Evolutionary conservation across 2,797 vertebrate genomes (phyloP).

Genomic region (Labroides dimidiatus): DNA sequence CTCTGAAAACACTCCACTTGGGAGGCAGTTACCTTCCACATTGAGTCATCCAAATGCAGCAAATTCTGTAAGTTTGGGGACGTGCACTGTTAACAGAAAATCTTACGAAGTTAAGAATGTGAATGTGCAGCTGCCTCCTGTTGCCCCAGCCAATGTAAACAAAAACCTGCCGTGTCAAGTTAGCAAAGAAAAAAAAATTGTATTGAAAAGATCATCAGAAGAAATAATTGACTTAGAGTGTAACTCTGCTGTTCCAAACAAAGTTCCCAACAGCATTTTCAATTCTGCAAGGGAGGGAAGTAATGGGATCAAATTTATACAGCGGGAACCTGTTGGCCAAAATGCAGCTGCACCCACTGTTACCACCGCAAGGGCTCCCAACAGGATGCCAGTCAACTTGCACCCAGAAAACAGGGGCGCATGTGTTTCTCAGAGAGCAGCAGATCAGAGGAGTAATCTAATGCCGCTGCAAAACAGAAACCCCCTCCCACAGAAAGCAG

Average conservation of each 20-base stretch:
- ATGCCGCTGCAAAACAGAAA: conserved; percentile 39
- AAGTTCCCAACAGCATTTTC: conserved; percentile 53
- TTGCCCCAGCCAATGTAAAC: conserved; percentile 21
- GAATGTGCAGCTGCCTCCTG: conserved; percentile 41
- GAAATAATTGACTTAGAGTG: conserved; percentile 69
- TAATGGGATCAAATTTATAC: conserved; percentile 31
- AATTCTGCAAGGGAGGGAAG: conserved; percentile 47
- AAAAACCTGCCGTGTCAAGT: conserved; percentile 36
- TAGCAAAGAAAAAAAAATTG: conserved; percentile 53
- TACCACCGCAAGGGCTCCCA: conserved; percentile 22
- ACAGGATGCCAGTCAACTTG: conserved; percentile 20
- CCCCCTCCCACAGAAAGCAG: conserved; percentile 23
- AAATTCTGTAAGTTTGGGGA: conserved; percentile 44
- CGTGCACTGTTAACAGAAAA: conserved; percentile 55
- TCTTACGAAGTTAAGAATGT: conserved; percentile 45
- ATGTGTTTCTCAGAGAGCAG: conserved; percentile 37
- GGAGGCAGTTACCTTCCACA: conserved; percentile 67
- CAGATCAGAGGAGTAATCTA: conserved; percentile 44
- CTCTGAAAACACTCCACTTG: conserved; percentile 40
- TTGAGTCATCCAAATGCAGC: conserved; percentile 55
- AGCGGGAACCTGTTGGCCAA: conserved; percentile 32
- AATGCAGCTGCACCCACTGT: conserved; percentile 9
- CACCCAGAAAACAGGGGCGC: conserved; percentile 39
- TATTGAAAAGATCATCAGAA: conserved; percentile 54
- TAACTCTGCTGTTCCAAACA: conserved; percentile 45